Conservation (phyloP, 2,113 vertebrate genomes). For the Marmota flaviventris region DNA sequence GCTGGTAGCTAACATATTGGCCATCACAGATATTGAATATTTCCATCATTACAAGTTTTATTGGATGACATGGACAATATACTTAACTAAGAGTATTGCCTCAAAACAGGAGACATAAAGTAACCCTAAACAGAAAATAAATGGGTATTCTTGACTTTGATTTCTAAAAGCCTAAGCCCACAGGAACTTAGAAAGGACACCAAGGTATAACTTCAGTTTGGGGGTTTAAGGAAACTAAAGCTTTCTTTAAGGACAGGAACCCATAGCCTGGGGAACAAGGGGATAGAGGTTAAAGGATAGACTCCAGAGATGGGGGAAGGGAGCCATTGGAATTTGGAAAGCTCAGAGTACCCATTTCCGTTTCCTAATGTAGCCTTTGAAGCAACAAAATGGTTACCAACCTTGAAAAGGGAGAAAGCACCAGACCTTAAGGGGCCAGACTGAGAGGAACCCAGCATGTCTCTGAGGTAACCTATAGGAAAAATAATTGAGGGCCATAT, state of each 20-base stretch:
- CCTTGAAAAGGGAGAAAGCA: not conserved
- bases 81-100: not conserved
- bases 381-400: not conserved
- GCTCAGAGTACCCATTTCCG: not conserved
- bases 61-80: not conserved
- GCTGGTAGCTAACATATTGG: not conserved
- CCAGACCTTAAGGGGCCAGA: not conserved
- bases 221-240: not conserved
- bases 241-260: not conserved
- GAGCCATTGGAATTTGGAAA: not conserved
- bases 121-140: not conserved
- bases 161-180: slow-evolving; percentile 31
- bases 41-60: not conserved
- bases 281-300: not conserved
- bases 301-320: not conserved
- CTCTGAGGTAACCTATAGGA: not conserved
- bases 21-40: not conserved
- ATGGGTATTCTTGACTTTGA: not conserved
- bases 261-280: not conserved
- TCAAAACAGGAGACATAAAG: not conserved
- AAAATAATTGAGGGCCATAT: slow-evolving; percentile 12
- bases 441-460: not conserved
- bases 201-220: not conserved
- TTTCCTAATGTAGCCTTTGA: not conserved
- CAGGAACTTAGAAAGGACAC: not conserved